phyloP scores from a whole-genome alignment of 2,113 vertebrate species.

The Podocnemis expansa region DNA sequence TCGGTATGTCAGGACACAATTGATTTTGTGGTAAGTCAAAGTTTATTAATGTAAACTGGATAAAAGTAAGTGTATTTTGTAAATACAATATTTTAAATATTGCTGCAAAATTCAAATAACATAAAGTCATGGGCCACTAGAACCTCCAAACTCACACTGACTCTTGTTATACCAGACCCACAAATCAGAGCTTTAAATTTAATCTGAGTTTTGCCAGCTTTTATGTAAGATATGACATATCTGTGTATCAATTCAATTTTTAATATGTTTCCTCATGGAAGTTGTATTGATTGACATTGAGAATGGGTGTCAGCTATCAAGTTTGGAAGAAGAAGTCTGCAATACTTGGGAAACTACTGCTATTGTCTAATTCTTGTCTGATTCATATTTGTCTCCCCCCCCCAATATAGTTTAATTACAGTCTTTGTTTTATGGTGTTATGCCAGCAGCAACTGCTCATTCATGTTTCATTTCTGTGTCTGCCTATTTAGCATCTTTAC shows the following conservation, averaged over 20 bases:
- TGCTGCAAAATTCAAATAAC: neutral
- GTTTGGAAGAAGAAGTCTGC: neutral
- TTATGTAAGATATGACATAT: neutral
- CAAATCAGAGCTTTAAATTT: neutral
- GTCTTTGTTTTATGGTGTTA: constrained; percentile 9
- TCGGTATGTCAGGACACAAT: neutral
- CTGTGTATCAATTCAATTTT: neutral
- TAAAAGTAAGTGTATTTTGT: neutral
- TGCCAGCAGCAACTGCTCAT: neutral
- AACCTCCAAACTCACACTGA: neutral
- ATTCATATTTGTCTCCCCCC: rapidly evolving
- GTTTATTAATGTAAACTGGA: neutral
- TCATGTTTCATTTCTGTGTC: constrained; percentile 35
- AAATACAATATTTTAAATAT: neutral
- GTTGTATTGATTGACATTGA: neutral
- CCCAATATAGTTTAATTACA: neutral
- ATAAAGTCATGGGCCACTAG: neutral
- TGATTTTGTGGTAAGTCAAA: neutral
- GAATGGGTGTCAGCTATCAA: neutral
- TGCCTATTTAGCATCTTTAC: constrained; percentile 32
- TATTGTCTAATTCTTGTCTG: neutral
- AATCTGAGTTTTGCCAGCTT: rapidly evolving
- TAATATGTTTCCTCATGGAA: neutral
- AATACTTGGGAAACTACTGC: neutral
- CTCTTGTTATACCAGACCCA: neutral